phyloP scores from a whole-genome alignment of 2,113 vertebrate genomes.

The Morphnarchus princeps region DNA sequence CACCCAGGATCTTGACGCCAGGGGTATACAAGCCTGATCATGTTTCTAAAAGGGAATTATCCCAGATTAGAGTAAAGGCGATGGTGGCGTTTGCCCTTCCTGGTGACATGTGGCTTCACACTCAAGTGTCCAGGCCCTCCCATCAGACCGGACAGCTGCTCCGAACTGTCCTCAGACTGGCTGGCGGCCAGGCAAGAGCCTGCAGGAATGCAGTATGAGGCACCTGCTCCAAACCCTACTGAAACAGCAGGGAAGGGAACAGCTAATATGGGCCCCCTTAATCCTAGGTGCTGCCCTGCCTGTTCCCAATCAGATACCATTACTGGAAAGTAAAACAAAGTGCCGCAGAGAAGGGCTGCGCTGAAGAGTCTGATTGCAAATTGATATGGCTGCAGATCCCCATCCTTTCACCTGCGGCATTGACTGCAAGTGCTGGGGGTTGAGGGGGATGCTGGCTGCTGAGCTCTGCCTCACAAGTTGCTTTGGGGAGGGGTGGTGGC shows the following conservation, averaged over 20 bases:
- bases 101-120: constrained; percentile 34
- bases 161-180: constrained; percentile 62
- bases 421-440: fast-evolving
- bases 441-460: too few species aligned
- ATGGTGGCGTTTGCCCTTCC: constrained; percentile 60
- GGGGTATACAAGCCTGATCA: neutral
- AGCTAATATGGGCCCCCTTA: neutral
- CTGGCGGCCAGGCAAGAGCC: constrained; percentile 71
- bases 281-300: constrained; percentile 42
- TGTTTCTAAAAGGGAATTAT: constrained; percentile 59
- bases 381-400: neutral
- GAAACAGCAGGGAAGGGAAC: neutral
- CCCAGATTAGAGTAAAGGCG: constrained; percentile 24
- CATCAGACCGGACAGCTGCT: constrained; percentile 63
- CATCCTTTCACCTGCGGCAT: neutral
- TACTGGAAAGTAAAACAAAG: neutral
- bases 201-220: neutral
- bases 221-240: constrained; percentile 53
- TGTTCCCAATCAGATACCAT: neutral
- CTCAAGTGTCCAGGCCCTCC: constrained; percentile 32
- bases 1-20: neutral
- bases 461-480: neutral
- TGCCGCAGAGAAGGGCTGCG: neutral
- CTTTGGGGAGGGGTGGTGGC: neutral
- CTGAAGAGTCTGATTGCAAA: neutral